Evolutionary conservation across 1,140 invertebrate species (phyloP).

Genomic region (Bombyx mandarina): DNA sequence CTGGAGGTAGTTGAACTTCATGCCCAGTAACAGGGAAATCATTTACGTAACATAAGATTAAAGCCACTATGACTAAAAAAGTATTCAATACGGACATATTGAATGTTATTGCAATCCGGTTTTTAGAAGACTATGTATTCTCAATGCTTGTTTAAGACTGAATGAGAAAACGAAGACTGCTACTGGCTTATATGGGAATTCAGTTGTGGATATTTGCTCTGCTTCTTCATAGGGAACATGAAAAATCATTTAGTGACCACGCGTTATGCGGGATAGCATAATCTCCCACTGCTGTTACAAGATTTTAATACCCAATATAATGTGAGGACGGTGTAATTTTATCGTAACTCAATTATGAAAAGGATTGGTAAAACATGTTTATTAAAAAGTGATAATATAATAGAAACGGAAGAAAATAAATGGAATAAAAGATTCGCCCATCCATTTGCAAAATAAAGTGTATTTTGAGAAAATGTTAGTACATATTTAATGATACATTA

Average conservation of each 20-base stretch:
- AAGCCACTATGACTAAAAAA: constrained; percentile 14
- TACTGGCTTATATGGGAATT: constrained; percentile 7
- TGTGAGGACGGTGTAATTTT: constrained; percentile 3
- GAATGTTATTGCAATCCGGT: not conserved
- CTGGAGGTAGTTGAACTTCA: constrained; percentile 47
- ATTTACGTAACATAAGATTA: constrained; percentile 30
- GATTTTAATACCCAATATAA: constrained; percentile 9
- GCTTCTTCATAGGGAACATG: constrained; percentile 6
- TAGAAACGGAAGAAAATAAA: no score
- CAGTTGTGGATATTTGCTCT: constrained; percentile 1
- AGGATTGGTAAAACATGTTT: no score
- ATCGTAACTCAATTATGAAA: no score
- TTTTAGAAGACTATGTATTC: constrained; percentile 3
- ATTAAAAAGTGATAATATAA: no score
- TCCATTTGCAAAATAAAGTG: no score
- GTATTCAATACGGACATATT: constrained; percentile 1
- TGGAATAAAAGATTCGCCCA: no score
- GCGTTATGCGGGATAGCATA: constrained; percentile 6
- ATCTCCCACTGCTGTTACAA: constrained; percentile 9
- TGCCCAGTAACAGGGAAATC: constrained; percentile 32
- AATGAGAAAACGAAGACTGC: constrained; percentile 3
- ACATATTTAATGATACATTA: no score
- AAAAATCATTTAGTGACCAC: constrained; percentile 15
- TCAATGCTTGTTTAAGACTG: not conserved
- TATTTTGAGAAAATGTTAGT: no score